Percentiles rank a stretch among this genome's conserved stretches.
Conservation (phyloP, 2,797 vertebrate species). For the Scolopax rusticola region DNA sequence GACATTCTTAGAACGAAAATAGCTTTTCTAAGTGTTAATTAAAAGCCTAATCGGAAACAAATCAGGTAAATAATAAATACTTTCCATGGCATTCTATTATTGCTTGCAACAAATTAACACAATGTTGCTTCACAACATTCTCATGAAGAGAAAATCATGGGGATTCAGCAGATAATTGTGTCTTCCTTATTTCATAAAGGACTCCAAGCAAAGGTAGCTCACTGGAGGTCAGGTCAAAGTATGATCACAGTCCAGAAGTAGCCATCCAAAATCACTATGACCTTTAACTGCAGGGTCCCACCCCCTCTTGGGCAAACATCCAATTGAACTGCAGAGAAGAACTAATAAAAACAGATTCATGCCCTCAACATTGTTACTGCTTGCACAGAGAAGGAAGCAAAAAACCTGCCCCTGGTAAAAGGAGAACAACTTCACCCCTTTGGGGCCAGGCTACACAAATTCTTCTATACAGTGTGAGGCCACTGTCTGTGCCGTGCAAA, state of each 20-base stretch:
- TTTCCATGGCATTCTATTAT: not conserved
- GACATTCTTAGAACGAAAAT: not conserved
- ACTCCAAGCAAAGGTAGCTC: not conserved
- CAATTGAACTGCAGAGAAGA: accelerated
- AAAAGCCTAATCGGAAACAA: not conserved
- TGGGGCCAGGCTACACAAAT: not conserved
- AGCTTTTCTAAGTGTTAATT: not conserved
- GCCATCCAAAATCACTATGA: not conserved
- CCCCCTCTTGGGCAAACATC: not conserved
- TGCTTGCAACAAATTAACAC: not conserved
- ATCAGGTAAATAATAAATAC: not conserved
- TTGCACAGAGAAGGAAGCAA: not conserved
- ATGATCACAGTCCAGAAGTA: accelerated
- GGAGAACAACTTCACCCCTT: accelerated
- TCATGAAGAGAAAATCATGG: not conserved
- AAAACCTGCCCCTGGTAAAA: not conserved
- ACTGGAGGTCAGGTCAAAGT: not conserved
- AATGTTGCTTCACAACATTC: not conserved
- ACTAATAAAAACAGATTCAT: not conserved
- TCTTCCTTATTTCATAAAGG: not conserved
- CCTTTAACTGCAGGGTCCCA: not conserved
- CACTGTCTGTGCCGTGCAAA: not conserved
- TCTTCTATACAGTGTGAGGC: not conserved
- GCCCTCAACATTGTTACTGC: not conserved
- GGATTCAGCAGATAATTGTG: not conserved